These are phyloP conservation scores for Cryptocephalus moraei DNA, from an alignment of 2,888 invertebrate species.

Conservation along the genomic window DNA sequence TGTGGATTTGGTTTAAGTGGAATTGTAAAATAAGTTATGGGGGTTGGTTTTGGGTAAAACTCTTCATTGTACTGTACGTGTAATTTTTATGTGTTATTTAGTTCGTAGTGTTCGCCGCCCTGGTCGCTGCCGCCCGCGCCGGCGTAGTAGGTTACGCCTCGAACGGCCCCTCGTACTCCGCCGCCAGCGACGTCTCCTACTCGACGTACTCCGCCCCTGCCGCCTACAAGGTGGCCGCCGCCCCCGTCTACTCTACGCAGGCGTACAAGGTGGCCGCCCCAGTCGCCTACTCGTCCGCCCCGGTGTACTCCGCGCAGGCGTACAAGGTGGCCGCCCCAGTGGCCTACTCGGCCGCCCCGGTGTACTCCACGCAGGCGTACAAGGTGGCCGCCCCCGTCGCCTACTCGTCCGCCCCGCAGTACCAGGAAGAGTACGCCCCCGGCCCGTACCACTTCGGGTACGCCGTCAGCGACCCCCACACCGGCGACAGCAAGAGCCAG, in stretches of 20 bases:
- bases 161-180: background rate
- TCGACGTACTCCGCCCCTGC: background rate
- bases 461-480: slow-evolving; percentile 25
- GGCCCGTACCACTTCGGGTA: slow-evolving; percentile 23
- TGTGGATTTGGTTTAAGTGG: too few relatives aligned
- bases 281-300: background rate
- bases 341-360: background rate
- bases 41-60: too few relatives aligned
- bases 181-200: background rate
- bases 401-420: background rate
- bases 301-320: background rate
- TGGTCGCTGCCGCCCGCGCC: background rate
- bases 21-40: too few relatives aligned
- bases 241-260: too few relatives aligned
- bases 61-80: background rate
- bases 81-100: background rate
- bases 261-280: background rate
- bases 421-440: slow-evolving; percentile 16
- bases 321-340: background rate
- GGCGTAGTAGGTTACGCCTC: background rate
- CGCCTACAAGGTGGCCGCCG: background rate
- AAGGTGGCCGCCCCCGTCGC: background rate
- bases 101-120: background rate
- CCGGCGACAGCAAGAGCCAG: slow-evolving; percentile 47
- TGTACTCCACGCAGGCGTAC: background rate